Conservation (phyloP, 2,888 invertebrate species). For the Eristalinus sepulchralis region DNA sequence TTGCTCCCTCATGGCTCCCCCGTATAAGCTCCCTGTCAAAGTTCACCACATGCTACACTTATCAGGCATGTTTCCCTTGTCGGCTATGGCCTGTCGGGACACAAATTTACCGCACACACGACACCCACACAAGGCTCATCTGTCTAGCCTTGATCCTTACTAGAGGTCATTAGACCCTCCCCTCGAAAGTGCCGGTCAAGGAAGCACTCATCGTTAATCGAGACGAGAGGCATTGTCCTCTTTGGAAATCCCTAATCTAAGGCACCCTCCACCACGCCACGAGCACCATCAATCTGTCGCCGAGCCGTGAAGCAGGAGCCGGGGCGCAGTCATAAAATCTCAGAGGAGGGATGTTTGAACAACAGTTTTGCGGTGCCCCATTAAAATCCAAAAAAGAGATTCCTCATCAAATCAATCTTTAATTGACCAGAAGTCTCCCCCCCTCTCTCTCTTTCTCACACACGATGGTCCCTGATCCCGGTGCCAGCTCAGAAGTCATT, state of each 20-base stretch:
- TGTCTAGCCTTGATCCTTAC: neutral
- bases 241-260: neutral
- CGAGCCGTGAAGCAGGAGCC: neutral
- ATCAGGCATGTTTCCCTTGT: neutral
- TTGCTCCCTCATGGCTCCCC: neutral
- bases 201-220: neutral
- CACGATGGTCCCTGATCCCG: neutral
- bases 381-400: neutral
- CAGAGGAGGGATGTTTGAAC: neutral
- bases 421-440: slow-evolving; percentile 1
- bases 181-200: neutral
- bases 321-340: neutral
- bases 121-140: neutral
- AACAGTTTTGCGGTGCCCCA: neutral
- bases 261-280: neutral
- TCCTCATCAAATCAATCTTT: slow-evolving; percentile 8
- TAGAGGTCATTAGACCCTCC: neutral
- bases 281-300: neutral
- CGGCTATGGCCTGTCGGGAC: neutral
- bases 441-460: no score
- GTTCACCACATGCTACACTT: neutral
- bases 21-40: neutral
- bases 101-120: neutral
- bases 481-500: neutral
- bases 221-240: neutral